Evolutionary conservation across 2,888 invertebrate genomes (phyloP).

Genomic region (Eristalis intricaria): DNA sequence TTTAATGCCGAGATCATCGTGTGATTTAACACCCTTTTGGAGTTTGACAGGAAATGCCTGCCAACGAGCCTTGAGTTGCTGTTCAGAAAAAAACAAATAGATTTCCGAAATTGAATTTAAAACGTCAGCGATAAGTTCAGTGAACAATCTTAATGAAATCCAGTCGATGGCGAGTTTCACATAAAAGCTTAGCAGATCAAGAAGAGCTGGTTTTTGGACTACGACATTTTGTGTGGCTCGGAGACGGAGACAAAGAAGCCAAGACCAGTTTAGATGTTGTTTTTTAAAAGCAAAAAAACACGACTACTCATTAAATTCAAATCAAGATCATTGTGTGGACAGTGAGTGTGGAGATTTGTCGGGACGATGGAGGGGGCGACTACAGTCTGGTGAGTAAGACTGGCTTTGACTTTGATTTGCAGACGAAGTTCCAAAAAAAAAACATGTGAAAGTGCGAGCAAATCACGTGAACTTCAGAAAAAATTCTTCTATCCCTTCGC

Average conservation of each 20-base stretch:
- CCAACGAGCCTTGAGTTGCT: no score
- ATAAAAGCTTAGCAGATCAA: background rate
- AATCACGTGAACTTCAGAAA: no score
- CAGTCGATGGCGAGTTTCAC: background rate
- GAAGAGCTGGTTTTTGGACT: background rate
- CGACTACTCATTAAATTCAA: background rate
- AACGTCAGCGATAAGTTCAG: no score
- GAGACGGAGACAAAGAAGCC: background rate
- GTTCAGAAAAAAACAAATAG: background rate
- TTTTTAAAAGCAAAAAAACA: background rate
- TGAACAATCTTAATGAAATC: background rate
- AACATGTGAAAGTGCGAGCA: no score
- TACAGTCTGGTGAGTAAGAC: no score
- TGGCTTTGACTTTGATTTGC: no score
- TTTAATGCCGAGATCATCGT: background rate
- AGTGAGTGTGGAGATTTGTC: background rate
- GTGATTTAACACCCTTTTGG: background rate
- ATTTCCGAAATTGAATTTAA: background rate
- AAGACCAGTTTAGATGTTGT: background rate
- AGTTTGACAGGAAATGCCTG: background rate
- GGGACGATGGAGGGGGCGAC: background rate
- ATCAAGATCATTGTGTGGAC: background rate
- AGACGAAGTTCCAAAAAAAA: no score
- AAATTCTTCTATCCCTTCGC: no score
- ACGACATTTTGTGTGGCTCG: background rate